Evolutionary conservation across 35 echinoderm and acorn worm genomes (phyloP).

Genomic region (Strongylocentrotus purpuratus): DNA sequence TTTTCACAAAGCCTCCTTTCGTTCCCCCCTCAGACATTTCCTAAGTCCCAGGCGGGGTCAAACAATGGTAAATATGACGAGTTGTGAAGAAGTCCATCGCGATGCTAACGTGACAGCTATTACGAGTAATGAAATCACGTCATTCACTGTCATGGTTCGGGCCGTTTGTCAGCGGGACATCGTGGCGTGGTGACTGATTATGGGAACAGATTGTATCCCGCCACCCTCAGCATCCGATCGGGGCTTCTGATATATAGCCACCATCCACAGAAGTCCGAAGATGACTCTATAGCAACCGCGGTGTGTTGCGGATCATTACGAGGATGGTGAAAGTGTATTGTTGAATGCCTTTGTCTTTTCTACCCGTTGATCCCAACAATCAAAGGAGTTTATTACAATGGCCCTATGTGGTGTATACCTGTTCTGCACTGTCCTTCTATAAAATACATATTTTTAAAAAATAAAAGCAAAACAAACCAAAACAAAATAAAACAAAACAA

Average conservation of each 20-base stretch:
- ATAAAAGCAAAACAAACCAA: too few species aligned
- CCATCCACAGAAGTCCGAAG: not conserved
- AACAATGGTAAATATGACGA: not conserved
- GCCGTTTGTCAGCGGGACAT: not conserved
- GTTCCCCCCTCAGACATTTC: not conserved
- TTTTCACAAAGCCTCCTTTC: not conserved
- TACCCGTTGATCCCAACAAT: not conserved
- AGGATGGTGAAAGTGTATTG: not conserved
- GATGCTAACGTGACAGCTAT: conserved; percentile 1
- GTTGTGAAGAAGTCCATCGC: not conserved
- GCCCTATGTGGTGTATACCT: too few species aligned
- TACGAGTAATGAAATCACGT: conserved; percentile 23
- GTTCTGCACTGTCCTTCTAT: too few species aligned
- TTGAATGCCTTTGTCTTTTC: not conserved
- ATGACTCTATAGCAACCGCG: not conserved
- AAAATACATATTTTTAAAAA: too few species aligned
- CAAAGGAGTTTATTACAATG: not conserved
- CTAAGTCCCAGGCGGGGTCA: not conserved
- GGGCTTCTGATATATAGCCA: not conserved
- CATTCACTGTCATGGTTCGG: not conserved
- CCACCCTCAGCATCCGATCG: not conserved
- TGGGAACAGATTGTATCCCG: not conserved
- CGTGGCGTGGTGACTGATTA: not conserved
- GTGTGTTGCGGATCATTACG: not conserved
- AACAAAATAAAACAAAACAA: too few species aligned